phyloP scores from a whole-genome alignment of 2,888 invertebrate species.

The Drosophila siamana region DNA sequence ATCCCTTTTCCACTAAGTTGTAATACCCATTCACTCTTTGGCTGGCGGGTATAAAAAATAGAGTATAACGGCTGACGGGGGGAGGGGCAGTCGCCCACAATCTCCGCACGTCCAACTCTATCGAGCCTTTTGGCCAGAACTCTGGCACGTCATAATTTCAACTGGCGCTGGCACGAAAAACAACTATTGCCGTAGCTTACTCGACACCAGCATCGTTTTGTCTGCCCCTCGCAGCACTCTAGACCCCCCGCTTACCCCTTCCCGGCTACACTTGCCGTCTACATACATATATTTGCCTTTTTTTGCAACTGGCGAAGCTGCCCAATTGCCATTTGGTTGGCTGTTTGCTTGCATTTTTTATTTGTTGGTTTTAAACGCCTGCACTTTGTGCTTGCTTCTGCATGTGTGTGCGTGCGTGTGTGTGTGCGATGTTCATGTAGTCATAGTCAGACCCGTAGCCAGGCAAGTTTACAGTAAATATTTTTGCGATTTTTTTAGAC shows the following conservation, averaged over 20 bases:
- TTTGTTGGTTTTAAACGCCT: slow-evolving; percentile 79
- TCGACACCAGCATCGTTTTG: slow-evolving; percentile 73
- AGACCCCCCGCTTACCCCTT: not conserved
- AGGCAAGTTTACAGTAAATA: slow-evolving; percentile 76
- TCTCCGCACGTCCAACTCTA: slow-evolving; percentile 23
- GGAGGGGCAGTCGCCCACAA: not conserved
- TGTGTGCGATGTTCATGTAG: slow-evolving; percentile 65
- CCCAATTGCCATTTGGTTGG: slow-evolving; percentile 77
- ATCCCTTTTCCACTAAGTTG: no score
- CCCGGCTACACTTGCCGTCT: not conserved
- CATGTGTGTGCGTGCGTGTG: slow-evolving; percentile 13
- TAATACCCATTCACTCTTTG: not conserved
- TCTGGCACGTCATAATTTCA: slow-evolving; percentile 75
- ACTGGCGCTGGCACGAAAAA: slow-evolving; percentile 61
- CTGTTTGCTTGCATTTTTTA: slow-evolving; percentile 77
- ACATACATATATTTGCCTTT: not conserved
- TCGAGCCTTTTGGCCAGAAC: slow-evolving; percentile 55
- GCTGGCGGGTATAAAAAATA: not conserved
- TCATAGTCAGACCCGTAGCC: slow-evolving; percentile 40
- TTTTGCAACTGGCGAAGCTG: slow-evolving; percentile 46
- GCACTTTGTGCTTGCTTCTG: slow-evolving; percentile 60
- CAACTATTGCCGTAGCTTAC: slow-evolving; percentile 67
- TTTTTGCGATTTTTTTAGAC: slow-evolving; percentile 74
- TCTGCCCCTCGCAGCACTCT: slow-evolving; percentile 16
- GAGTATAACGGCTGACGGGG: not conserved